A percentile compares a stretch with the other conserved stretches of the same genome.
phyloP scores from a whole-genome alignment of 1,140 invertebrate species.

The Odontomachus brunneus region DNA sequence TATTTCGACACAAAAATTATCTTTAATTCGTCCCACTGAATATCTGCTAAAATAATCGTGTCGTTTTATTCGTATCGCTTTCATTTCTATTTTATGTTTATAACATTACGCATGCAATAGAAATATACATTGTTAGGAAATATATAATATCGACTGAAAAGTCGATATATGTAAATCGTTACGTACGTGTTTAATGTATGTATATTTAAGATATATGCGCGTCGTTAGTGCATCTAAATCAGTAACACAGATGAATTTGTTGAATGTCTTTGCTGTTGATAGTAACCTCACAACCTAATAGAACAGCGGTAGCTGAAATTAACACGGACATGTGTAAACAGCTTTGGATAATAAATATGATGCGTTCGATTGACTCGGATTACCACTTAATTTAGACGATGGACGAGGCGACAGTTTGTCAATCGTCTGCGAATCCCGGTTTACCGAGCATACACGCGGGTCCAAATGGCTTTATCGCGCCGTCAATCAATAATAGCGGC shows the following conservation, averaged over 20 bases:
- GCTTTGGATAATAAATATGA: conserved; percentile 58
- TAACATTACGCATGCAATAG: background rate
- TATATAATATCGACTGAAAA: conserved; percentile 12
- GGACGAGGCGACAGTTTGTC: conserved; percentile 67
- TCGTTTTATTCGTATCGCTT: background rate
- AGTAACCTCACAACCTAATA: conserved; percentile 2
- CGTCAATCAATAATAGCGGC: conserved; percentile 66
- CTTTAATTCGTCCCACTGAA: too few relatives aligned
- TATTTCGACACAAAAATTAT: background rate
- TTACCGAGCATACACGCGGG: conserved; percentile 35
- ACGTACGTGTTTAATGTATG: background rate
- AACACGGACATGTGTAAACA: conserved; percentile 53
- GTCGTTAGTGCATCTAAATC: conserved; percentile 8
- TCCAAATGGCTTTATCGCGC: conserved; percentile 66
- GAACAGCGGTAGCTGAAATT: conserved; percentile 9
- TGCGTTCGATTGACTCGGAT: conserved; percentile 48
- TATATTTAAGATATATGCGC: background rate
- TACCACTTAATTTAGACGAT: conserved; percentile 66
- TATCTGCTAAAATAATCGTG: too few relatives aligned
- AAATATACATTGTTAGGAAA: background rate
- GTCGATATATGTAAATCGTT: background rate
- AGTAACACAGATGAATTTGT: conserved; percentile 2
- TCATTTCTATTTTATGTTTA: background rate
- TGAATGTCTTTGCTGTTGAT: background rate
- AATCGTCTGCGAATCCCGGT: conserved; percentile 50